Evolutionary conservation across 2,797 vertebrate genomes (phyloP).

Genomic region (Rhinophrynus dorsalis): DNA sequence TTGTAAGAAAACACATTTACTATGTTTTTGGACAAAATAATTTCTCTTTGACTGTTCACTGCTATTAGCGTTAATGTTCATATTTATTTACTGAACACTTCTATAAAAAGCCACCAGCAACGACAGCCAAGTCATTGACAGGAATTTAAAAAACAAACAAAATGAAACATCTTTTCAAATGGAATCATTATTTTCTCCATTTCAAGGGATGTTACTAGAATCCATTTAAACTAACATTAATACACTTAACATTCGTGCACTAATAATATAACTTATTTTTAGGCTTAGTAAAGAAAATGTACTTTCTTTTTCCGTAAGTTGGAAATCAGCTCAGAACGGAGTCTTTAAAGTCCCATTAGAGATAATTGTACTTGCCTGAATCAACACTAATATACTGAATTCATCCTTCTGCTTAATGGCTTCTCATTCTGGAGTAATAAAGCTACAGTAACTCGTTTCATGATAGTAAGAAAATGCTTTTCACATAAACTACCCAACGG

Average conservation of each 20-base stretch:
- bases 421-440: conserved; percentile 1
- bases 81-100: conserved; percentile 79
- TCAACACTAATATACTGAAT: conserved; percentile 24
- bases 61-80: conserved; percentile 80
- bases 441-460: conserved; percentile 29
- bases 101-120: conserved; percentile 73
- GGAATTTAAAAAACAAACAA: conserved; percentile 25
- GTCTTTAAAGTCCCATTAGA: conserved; percentile 47
- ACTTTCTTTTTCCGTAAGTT: conserved; percentile 8
- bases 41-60: conserved; percentile 87
- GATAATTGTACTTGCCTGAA: conserved; percentile 37
- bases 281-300: neutral
- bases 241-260: no score
- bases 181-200: no score
- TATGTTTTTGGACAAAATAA: conserved; percentile 80
- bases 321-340: conserved; percentile 9
- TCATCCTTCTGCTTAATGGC: conserved; percentile 26
- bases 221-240: no score
- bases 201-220: no score
- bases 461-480: neutral
- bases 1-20: conserved; percentile 81
- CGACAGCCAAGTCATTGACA: conserved; percentile 1
- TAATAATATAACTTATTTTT: neutral
- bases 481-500: neutral
- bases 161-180: no score